These are phyloP conservation scores for Coleophora flavipennella DNA, from an alignment of 2,888 invertebrate genomes.

Conservation along the genomic window DNA sequence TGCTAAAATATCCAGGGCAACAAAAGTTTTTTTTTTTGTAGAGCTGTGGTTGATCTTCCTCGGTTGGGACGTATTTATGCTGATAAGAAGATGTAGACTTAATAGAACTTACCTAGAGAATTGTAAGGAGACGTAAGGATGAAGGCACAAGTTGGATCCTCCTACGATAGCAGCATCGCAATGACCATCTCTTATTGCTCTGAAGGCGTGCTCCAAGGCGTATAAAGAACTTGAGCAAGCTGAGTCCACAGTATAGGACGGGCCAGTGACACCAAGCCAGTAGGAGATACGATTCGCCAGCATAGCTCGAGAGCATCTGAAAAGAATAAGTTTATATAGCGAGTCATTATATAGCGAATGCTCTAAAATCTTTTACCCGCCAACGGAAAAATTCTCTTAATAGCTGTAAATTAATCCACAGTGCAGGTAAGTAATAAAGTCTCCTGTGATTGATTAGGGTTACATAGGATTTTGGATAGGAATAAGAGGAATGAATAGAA, in stretches of 20 bases:
- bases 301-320: slow-evolving; percentile 91
- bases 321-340: slow-evolving; percentile 1
- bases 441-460: no score
- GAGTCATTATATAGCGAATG: no score
- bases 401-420: no score
- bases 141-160: slow-evolving; percentile 87
- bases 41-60: no score
- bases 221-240: slow-evolving; percentile 96
- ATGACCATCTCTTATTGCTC: slow-evolving; percentile 82
- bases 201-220: slow-evolving; percentile 87
- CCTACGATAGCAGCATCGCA: slow-evolving; percentile 94
- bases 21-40: no score
- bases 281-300: slow-evolving; percentile 92
- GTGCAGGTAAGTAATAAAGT: no score
- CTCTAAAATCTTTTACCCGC: no score
- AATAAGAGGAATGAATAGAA: no score
- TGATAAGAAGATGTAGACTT: no score
- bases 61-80: background rate
- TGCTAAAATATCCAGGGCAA: no score
- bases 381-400: no score
- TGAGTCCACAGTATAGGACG: slow-evolving; percentile 90
- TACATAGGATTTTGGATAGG: no score
- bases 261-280: slow-evolving; percentile 89
- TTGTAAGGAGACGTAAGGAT: slow-evolving; percentile 91
- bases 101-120: slow-evolving; percentile 82